Evolutionary conservation across 2,888 invertebrate species (phyloP).

Genomic region (Tethea ocularis): DNA sequence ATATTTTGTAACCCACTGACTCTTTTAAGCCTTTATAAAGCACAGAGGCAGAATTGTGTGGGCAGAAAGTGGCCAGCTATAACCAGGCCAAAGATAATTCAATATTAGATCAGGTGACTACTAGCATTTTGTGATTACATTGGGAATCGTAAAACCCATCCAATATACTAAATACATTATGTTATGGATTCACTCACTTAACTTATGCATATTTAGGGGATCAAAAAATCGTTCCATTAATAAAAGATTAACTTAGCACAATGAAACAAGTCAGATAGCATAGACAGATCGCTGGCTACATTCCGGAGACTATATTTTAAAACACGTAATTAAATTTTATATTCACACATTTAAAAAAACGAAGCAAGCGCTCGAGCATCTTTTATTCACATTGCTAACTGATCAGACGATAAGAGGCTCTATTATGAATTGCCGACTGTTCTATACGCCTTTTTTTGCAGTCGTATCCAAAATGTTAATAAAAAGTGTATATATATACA

Average conservation of each 20-base stretch:
- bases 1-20: background rate
- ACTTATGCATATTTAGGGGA: background rate
- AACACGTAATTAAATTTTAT: conserved; percentile 40
- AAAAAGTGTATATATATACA: conserved; percentile 23
- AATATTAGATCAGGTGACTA: no score
- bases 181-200: background rate
- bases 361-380: conserved; percentile 30
- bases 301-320: conserved; percentile 7
- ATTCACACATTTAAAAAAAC: conserved; percentile 31
- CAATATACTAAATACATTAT: no score
- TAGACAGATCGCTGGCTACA: background rate
- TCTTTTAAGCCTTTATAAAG: background rate
- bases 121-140: no score
- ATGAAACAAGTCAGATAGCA: background rate
- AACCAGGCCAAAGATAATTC: background rate
- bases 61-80: no score
- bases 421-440: conserved; percentile 51
- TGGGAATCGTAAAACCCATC: no score
- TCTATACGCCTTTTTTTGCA: conserved; percentile 40
- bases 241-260: background rate
- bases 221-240: background rate
- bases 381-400: conserved; percentile 40
- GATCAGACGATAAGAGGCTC: conserved; percentile 48
- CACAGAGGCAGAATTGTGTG: background rate
- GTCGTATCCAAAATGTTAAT: conserved; percentile 32